Evolutionary conservation across 2,888 invertebrate genomes (phyloP).

Genomic region (Eupithecia subumbrata): DNA sequence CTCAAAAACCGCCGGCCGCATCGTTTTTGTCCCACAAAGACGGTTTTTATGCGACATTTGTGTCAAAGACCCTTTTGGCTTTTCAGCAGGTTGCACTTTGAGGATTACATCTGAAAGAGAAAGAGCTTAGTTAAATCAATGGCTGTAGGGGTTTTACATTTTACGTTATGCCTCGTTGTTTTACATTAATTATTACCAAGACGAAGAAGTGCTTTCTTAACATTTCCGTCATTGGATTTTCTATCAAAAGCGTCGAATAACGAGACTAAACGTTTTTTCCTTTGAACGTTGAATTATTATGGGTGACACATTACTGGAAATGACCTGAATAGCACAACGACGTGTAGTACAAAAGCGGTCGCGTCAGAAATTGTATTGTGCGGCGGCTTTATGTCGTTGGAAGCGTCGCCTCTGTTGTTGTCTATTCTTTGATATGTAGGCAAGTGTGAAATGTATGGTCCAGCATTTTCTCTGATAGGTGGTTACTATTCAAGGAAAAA

Average conservation of each 20-base stretch:
- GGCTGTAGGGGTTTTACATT: not conserved
- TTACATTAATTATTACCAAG: not conserved
- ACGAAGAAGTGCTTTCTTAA: not conserved
- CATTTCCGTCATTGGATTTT: not conserved
- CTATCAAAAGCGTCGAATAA: slow-evolving; percentile 11
- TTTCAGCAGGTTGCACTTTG: slow-evolving; percentile 39
- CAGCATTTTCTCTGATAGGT: not conserved
- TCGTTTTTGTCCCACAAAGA: slow-evolving; percentile 61
- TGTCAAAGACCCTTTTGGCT: slow-evolving; percentile 45
- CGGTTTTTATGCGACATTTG: slow-evolving; percentile 62
- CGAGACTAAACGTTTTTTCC: slow-evolving; percentile 51
- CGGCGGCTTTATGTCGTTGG: slow-evolving; percentile 65
- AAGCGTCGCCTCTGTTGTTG: slow-evolving; percentile 60
- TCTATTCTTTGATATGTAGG: slow-evolving; percentile 64
- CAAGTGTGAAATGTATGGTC: slow-evolving; percentile 13
- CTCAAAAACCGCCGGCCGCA: slow-evolving; percentile 62
- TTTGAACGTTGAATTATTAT: slow-evolving; percentile 67
- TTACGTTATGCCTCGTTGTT: not conserved
- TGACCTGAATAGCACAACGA: slow-evolving; percentile 77
- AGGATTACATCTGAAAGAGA: slow-evolving; percentile 67
- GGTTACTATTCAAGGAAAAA: not conserved
- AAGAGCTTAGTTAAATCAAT: slow-evolving; percentile 22
- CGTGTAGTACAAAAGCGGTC: slow-evolving; percentile 70
- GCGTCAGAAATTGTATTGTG: slow-evolving; percentile 77
- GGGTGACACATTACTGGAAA: slow-evolving; percentile 71